Evolutionary conservation across 1,140 invertebrate species (phyloP), one percentile per base, ranked within the genome.

Genomic region (Aphaenogaster ashmeadi): DNA sequence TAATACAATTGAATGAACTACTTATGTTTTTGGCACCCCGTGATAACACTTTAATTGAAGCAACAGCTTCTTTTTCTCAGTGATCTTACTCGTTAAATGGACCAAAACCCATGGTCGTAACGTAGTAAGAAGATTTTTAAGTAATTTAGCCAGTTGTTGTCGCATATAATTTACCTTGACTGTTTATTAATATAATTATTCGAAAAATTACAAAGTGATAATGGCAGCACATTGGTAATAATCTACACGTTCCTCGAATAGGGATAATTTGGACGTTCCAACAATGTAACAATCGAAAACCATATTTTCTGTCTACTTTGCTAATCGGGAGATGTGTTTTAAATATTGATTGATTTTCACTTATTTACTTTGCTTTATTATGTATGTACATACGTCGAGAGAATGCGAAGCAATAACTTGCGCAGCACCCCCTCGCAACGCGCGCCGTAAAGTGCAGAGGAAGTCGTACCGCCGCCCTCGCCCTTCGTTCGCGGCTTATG

Each of bases 401-500:
- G 50, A 71, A 56, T 44, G 9, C 50, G 11, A 72, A 18, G 38
- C 75, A 50, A 64, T 36, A 79, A 27, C 33, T 47, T 44, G 5
- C 13, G 33, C 54, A 2, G 56, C 50, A 60, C 13, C 36, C 8
- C 36, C 54, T 74, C n/a, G 41, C 80, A 18, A 47, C 41, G 47
- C 41, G 4, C 4, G 33, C 38, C 11, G 67, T 67, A 60, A 38
- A 74, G 80, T 11, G 54, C 67, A 36, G 18, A 83, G 41, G 27
- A 84, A 62, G 54, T 36, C 75, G 80, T 80, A 79, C 38, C 66
- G 58, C 69, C 74, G 52, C 60, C 72, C 50, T 54, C 60, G 60
- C 8, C 74, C 52, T 79, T 50, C 74, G 33, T 78, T 75, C 67
- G 64, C 33, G 81, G 18, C 80, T 84, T 84, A 56, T 84, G 80